These are phyloP conservation scores for Nemopilema nomurai DNA, from an alignment of 30 jellyfish, hydroid and myxozoan species.

Conservation along the genomic window DNA sequence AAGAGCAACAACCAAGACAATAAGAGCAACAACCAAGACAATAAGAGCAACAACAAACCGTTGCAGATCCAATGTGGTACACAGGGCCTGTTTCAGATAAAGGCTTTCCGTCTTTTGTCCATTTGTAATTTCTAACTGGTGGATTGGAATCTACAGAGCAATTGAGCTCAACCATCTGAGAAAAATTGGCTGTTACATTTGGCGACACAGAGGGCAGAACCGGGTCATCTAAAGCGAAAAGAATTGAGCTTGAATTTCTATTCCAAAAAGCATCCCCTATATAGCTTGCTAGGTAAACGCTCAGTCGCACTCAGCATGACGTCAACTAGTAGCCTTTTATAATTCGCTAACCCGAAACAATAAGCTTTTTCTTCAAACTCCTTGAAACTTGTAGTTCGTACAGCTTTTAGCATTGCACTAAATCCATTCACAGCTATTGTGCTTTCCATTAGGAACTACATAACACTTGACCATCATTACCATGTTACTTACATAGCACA, in stretches of 20 bases:
- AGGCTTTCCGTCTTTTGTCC: slow-evolving; percentile 70
- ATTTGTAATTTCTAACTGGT: slow-evolving; percentile 57
- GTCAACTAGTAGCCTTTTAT: too few relatives aligned
- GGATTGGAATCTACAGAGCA: slow-evolving; percentile 84
- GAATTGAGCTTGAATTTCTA: neutral
- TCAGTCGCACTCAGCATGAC: too few relatives aligned
- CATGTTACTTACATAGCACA: slow-evolving; percentile 73
- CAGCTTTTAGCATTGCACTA: too few relatives aligned
- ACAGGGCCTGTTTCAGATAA: slow-evolving; percentile 42
- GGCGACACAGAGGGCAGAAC: slow-evolving; percentile 31
- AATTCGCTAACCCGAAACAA: too few relatives aligned
- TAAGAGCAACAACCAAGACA: too few relatives aligned
- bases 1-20: too few relatives aligned
- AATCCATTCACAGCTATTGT: too few relatives aligned
- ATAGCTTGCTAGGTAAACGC: too few relatives aligned
- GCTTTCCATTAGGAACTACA: too few relatives aligned
- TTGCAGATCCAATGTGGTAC: slow-evolving; percentile 28
- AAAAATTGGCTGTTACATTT: slow-evolving; percentile 59
- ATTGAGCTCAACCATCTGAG: slow-evolving; percentile 27
- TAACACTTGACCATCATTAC: neutral
- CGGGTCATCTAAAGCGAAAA: slow-evolving; percentile 55
- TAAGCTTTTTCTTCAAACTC: too few relatives aligned
- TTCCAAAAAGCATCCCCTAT: too few relatives aligned
- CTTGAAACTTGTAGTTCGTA: too few relatives aligned
- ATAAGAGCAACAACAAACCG: slow-evolving; percentile 16